These are phyloP conservation scores for Ceraclea dissimilis DNA, from an alignment of 2,888 invertebrate genomes.

Conservation along the genomic window DNA sequence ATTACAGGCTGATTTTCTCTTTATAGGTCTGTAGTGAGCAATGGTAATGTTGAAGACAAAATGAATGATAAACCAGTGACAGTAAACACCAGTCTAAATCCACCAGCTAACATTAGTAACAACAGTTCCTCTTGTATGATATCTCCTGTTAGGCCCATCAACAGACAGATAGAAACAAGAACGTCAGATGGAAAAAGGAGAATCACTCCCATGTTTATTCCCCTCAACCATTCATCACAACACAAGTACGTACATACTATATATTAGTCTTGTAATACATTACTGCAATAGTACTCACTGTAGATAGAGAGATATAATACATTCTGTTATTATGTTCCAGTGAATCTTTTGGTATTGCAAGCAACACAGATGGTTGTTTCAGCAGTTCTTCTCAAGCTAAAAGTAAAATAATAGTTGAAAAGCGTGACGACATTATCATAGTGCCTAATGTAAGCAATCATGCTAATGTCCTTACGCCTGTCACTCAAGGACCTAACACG, in stretches of 20 bases:
- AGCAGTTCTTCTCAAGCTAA: slow-evolving; percentile 71
- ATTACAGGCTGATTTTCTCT: no score
- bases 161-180: slow-evolving; percentile 89
- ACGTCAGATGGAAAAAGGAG: slow-evolving; percentile 91
- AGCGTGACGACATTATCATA: slow-evolving; percentile 56
- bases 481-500: slow-evolving; percentile 21
- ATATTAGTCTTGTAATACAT: not conserved
- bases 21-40: slow-evolving; percentile 8
- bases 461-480: slow-evolving; percentile 31
- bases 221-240: slow-evolving; percentile 56
- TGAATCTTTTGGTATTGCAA: slow-evolving; percentile 31
- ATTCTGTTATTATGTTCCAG: slow-evolving; percentile 30
- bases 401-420: slow-evolving; percentile 75
- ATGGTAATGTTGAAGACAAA: slow-evolving; percentile 10
- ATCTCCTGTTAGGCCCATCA: slow-evolving; percentile 58
- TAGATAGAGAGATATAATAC: not conserved
- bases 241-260: slow-evolving; percentile 42
- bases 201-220: slow-evolving; percentile 94
- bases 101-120: not conserved
- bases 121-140: slow-evolving; percentile 24
- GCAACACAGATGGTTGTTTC: slow-evolving; percentile 52
- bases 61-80: not conserved
- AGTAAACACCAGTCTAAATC: slow-evolving; percentile 8
- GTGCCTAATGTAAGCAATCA: slow-evolving; percentile 51
- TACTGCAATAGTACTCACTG: not conserved